These are phyloP conservation scores for Oncorhynchus keta DNA, from an alignment of 2,113 vertebrate species.

Conservation along the genomic window DNA sequence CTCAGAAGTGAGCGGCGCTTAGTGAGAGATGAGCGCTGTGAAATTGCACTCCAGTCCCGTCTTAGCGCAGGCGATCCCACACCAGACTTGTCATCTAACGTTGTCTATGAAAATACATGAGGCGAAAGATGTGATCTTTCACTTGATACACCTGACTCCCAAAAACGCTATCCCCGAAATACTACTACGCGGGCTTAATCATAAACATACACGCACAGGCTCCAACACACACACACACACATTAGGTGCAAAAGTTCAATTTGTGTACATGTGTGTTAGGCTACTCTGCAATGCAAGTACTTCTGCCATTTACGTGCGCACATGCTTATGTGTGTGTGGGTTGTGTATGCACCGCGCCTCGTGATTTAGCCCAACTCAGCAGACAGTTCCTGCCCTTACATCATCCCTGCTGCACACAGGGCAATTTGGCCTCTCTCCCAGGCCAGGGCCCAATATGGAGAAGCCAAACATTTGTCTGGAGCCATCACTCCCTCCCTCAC, in stretches of 20 bases:
- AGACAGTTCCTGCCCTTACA: constrained; percentile 25
- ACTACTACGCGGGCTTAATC: no score
- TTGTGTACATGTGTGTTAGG: no score
- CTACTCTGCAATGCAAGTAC: neutral
- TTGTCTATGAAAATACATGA: no score
- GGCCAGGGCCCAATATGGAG: constrained; percentile 50
- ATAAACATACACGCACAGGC: no score
- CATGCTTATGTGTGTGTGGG: constrained; percentile 1
- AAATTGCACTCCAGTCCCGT: no score
- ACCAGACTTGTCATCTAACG: no score
- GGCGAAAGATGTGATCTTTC: no score
- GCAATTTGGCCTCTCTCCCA: constrained; percentile 44
- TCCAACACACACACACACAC: neutral
- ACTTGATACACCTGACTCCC: no score
- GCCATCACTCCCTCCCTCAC: no score
- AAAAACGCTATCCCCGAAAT: no score
- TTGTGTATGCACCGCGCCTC: neutral
- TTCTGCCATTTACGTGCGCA: neutral
- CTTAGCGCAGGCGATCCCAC: no score
- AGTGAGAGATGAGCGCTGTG: constrained; percentile 30
- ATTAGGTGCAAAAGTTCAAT: no score
- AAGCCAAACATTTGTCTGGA: constrained; percentile 8
- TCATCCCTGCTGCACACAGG: constrained; percentile 21
- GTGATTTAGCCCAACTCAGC: constrained; percentile 1
- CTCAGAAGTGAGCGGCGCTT: constrained; percentile 35